Conservation (phyloP, 2,113 vertebrate species). For the Glaucomys volans region DNA sequence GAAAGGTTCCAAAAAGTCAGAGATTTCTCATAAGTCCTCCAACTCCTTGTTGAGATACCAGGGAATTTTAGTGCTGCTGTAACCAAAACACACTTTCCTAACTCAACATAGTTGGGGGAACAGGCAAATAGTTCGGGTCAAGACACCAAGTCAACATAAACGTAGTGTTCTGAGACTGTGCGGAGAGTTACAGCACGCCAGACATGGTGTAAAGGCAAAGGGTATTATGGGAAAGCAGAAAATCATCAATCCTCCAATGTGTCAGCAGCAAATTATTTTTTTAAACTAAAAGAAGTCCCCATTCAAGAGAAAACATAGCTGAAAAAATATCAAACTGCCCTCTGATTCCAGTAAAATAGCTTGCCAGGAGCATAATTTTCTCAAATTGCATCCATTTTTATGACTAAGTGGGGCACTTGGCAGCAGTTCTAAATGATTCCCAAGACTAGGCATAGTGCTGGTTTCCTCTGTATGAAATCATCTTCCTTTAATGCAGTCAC, state of each 20-base stretch:
- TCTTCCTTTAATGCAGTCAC: constrained; percentile 7
- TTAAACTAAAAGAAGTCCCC: constrained; percentile 1
- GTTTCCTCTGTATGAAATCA: constrained; percentile 17
- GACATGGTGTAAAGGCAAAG: neutral
- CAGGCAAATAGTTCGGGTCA: neutral
- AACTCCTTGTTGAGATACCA: neutral
- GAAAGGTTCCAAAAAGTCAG: neutral
- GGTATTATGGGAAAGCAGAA: neutral
- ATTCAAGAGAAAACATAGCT: constrained; percentile 51
- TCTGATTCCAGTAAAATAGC: constrained; percentile 61
- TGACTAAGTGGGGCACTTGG: constrained; percentile 55
- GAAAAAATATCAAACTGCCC: constrained; percentile 25
- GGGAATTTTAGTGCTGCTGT: neutral
- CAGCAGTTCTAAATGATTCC: constrained; percentile 51
- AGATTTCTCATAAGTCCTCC: neutral
- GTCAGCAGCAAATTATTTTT: neutral
- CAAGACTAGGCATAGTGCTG: neutral
- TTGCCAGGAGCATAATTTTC: constrained; percentile 56
- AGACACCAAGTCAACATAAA: neutral
- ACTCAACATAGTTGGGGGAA: neutral
- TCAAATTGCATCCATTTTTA: constrained; percentile 68
- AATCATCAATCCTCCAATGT: neutral
- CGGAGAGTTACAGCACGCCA: neutral
- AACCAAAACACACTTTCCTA: neutral
- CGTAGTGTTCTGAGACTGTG: neutral